A percentile compares a stretch with the other conserved stretches of the same genome.
These are phyloP conservation scores for Neotragus pygmaeus DNA, from an alignment of 2,113 vertebrate genomes.

Conservation along the genomic window DNA sequence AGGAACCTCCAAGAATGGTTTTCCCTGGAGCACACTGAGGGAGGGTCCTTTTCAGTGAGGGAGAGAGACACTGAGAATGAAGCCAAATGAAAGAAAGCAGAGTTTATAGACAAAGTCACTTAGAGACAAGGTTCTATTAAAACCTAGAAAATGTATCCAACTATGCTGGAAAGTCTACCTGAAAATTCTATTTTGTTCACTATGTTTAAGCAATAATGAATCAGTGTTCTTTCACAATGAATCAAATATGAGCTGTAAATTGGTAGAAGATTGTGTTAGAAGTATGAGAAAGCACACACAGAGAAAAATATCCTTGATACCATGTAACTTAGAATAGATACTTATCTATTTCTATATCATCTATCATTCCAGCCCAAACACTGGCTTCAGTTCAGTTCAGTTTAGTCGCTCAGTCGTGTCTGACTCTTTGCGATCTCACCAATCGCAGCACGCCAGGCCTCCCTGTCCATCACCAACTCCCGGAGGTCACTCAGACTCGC, in stretches of 20 bases:
- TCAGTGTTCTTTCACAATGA: background rate
- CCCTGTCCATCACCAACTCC: too few species aligned
- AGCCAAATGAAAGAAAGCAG: background rate
- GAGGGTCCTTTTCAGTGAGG: background rate
- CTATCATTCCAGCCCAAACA: background rate
- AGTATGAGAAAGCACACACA: background rate
- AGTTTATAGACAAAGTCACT: background rate
- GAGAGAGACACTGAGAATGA: background rate
- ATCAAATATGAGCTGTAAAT: background rate
- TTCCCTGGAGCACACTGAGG: background rate
- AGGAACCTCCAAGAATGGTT: background rate
- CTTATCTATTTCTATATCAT: background rate
- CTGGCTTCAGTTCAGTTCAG: too few species aligned
- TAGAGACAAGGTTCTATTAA: background rate
- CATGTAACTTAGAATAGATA: background rate
- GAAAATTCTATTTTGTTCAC: background rate
- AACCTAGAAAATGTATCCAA: background rate
- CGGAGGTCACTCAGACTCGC: too few species aligned
- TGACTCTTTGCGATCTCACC: too few species aligned
- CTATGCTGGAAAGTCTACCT: background rate
- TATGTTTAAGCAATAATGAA: background rate
- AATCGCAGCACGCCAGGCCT: too few species aligned
- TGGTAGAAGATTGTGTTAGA: background rate
- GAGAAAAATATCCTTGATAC: background rate
- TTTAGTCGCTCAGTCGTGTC: too few species aligned